phyloP scores from a whole-genome alignment of 2,888 invertebrate species.

The Leptopterna dolabrata region DNA sequence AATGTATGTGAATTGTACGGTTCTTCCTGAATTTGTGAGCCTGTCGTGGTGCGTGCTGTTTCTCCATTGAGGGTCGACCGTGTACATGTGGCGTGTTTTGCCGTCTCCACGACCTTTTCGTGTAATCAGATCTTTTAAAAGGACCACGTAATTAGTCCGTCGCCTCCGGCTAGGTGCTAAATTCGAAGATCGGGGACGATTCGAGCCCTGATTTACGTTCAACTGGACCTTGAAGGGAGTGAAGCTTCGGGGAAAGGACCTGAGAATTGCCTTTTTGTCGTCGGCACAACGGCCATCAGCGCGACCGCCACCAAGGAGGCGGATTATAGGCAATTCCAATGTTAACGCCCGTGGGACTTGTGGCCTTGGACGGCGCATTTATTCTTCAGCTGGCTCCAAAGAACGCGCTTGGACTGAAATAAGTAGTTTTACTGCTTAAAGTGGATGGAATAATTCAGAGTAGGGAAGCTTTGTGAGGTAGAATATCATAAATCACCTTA shows the following conservation, averaged over 20 bases:
- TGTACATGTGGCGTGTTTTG: no score
- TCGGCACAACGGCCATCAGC: not conserved
- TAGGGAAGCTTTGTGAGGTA: not conserved
- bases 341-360: not conserved
- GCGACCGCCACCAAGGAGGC: not conserved
- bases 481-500: no score
- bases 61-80: no score
- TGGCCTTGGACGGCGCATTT: not conserved
- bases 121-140: not conserved
- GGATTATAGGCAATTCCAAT: not conserved
- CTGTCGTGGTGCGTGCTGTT: no score
- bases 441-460: not conserved
- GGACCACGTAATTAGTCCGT: not conserved
- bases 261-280: constrained; percentile 11
- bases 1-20: no score
- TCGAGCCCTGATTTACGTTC: not conserved
- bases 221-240: not conserved
- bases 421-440: not conserved
- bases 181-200: not conserved
- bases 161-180: not conserved
- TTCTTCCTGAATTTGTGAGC: no score
- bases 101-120: not conserved
- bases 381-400: not conserved
- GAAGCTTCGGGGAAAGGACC: not conserved
- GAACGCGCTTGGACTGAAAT: not conserved